These are phyloP conservation scores for Lagodon rhomboides DNA, from an alignment of 2,797 vertebrate genomes.

Conservation along the genomic window DNA sequence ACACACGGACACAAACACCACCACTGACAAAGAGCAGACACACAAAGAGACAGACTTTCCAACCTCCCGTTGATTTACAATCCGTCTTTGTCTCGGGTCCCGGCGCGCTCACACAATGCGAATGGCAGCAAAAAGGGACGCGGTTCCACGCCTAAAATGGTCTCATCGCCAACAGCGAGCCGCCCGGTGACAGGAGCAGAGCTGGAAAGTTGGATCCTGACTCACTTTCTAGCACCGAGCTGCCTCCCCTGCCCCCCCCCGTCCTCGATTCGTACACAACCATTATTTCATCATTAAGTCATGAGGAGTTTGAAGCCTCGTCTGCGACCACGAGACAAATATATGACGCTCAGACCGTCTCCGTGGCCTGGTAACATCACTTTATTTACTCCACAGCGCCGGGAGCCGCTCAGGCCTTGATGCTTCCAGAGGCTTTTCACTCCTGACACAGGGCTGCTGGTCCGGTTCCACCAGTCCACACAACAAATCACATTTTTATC, in stretches of 20 bases:
- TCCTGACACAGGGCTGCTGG: not conserved
- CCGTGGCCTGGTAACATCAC: not conserved
- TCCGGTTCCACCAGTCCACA: not conserved
- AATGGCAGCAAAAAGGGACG: slow-evolving; percentile 64
- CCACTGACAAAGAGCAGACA: slow-evolving; percentile 79
- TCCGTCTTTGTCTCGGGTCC: slow-evolving; percentile 72
- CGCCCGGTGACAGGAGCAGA: slow-evolving; percentile 21
- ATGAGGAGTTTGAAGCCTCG: not conserved
- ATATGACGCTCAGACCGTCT: not conserved
- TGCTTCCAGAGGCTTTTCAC: not conserved
- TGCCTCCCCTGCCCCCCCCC: slow-evolving; percentile 6
- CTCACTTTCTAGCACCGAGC: slow-evolving; percentile 27
- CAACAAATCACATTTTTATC: not conserved
- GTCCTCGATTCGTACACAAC: not conserved
- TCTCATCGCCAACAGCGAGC: slow-evolving; percentile 65
- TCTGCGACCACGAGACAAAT: not conserved
- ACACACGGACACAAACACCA: slow-evolving; percentile 17
- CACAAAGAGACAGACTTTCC: slow-evolving; percentile 74
- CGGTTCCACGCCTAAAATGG: slow-evolving; percentile 78
- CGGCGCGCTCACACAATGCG: slow-evolving; percentile 62
- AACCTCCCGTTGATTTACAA: slow-evolving; percentile 74
- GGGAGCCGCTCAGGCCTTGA: not conserved
- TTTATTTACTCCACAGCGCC: not conserved
- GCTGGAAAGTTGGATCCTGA: slow-evolving; percentile 50
- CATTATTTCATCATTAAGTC: slow-evolving; percentile 5